Conservation (phyloP, 2,797 vertebrate genomes). For the Brotogeris chrysoptera region DNA sequence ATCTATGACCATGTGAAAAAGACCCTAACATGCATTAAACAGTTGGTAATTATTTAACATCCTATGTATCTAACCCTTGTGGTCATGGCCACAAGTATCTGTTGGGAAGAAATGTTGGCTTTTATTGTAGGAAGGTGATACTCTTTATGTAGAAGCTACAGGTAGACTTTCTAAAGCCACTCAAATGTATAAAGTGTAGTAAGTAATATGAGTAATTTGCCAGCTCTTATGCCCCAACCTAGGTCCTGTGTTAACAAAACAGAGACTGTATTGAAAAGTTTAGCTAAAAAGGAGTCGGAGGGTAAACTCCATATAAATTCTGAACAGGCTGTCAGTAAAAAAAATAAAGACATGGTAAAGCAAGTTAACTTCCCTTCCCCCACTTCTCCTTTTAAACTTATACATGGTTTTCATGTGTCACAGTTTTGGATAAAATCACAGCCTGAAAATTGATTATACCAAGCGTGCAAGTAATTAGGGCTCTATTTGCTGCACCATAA, state of each 20-base stretch:
- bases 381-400: background rate
- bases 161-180: background rate
- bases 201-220: background rate
- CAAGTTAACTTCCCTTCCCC: background rate
- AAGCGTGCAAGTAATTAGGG: background rate
- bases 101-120: background rate
- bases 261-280: background rate
- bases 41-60: background rate
- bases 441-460: slow-evolving; percentile 21
- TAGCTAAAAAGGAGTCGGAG: background rate
- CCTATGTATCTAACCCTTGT: background rate
- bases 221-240: background rate
- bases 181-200: background rate
- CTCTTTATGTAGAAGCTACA: background rate
- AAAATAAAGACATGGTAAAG: background rate
- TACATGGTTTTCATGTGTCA: background rate
- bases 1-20: background rate
- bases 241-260: background rate
- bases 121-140: background rate
- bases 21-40: background rate
- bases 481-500: background rate
- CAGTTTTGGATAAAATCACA: slow-evolving; percentile 1
- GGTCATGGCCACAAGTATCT: background rate
- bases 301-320: background rate
- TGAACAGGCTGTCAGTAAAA: background rate